Evolutionary conservation across 2,113 vertebrate species (phyloP).

Genomic region (Numenius arquata): DNA sequence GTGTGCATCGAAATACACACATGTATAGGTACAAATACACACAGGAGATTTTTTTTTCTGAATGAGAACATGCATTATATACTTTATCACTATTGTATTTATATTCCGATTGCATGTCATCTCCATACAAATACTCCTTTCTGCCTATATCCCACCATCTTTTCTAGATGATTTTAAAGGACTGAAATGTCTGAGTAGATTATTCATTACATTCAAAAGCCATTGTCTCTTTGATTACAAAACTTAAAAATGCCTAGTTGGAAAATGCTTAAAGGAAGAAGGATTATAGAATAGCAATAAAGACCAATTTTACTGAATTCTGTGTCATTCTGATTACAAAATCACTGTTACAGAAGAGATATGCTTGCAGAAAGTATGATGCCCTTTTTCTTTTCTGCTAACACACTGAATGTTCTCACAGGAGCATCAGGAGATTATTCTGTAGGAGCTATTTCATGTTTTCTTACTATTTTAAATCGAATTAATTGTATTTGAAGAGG

Average conservation of each 20-base stretch:
- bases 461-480: background rate
- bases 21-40: background rate
- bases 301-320: background rate
- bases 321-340: background rate
- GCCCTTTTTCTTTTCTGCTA: background rate
- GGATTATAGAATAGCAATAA: background rate
- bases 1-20: background rate
- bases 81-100: background rate
- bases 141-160: background rate
- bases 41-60: background rate
- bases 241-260: background rate
- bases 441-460: constrained; percentile 1
- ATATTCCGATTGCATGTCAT: background rate
- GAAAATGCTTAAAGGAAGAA: background rate
- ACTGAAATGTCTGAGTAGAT: background rate
- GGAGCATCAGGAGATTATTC: constrained; percentile 33
- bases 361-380: background rate
- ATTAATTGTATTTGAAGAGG: constrained; percentile 10
- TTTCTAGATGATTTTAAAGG: background rate
- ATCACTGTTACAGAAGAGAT: background rate
- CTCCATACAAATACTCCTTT: background rate
- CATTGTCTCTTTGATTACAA: background rate
- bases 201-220: constrained; percentile 13
- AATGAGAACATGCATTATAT: background rate
- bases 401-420: background rate